Evolutionary conservation across 1,140 invertebrate genomes (phyloP), one percentile per base, ranked within the genome.

Genomic region (Drosophila busckii): DNA sequence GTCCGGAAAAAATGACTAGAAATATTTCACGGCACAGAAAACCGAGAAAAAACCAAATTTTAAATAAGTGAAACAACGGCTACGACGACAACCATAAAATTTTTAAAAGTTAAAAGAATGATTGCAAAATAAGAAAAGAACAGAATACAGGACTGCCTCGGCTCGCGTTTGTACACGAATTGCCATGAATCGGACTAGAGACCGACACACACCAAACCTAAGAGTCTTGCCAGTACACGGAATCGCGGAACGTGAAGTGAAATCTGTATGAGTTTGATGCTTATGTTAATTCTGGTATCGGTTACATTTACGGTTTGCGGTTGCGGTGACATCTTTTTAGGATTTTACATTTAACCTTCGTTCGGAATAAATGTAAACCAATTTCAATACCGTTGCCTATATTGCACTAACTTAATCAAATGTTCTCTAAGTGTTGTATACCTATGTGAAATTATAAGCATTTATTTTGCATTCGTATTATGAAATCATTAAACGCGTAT

Each of bases 1-100:
- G 65, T 62, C 58, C 66, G 65, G 78, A 70, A 80, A 84, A 84
- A 80, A 80, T 80, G 52, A 50, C 45, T 58, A 62, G 56, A 67
- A 83, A 76, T 75, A 83, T 83, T 82, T 83, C 56, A 75, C 56
- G 53, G 53, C 49, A 70, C 56, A 48, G 15, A 53, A 66, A 59
- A 49, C 25, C 16, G 70, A 68, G 38, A 76, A 56, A 82, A 73
- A 49, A 56, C 34, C 35, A 20, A 49, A 62, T 70, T 50, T 55
- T 40, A 58, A 73, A 68, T 41, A 73, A 54, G 52, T 67, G 55
- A 68, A 78, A 64, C 45, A 60, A 54, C 54, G 45, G 44, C 49
- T 19, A 53, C 31, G 48, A 53, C 31, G 42, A 32, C 44, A n/a
- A 40, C 10, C 15, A 37, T 37, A 38, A 55, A 23, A 38, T 56